Evolutionary conservation across 1,140 invertebrate genomes (phyloP).

Genomic region (Wasmannia auropunctata): DNA sequence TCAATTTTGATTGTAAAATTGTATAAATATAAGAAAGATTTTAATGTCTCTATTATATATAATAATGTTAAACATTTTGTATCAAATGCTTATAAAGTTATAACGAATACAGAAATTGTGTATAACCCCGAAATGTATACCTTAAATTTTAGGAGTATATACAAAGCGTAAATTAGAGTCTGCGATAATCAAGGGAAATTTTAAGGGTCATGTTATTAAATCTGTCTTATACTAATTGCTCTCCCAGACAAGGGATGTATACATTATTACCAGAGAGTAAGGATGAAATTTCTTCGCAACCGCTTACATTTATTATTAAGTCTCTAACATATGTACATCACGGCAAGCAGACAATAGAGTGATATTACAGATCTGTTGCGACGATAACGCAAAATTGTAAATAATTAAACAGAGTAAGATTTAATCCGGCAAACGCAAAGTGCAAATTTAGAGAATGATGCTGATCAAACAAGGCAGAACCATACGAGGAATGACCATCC

Average conservation of each 20-base stretch:
- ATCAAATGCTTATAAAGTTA: neutral
- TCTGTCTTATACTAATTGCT: slow-evolving; percentile 18
- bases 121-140: neutral
- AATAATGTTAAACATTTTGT: neutral
- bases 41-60: neutral
- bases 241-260: neutral
- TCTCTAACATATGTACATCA: neutral
- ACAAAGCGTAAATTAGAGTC: neutral
- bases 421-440: slow-evolving; percentile 9
- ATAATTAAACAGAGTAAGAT: slow-evolving; percentile 25
- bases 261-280: neutral
- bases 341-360: neutral
- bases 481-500: slow-evolving; percentile 30
- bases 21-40: neutral
- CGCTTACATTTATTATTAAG: neutral
- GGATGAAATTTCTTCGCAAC: neutral
- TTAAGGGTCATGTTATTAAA: slow-evolving; percentile 25
- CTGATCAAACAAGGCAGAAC: slow-evolving; percentile 30
- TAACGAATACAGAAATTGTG: neutral
- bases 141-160: neutral
- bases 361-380: neutral
- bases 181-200: slow-evolving; percentile 8
- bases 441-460: slow-evolving; percentile 20
- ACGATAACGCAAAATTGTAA: neutral
- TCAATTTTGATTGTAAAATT: neutral